Evolutionary conservation across 35 echinoderm and acorn worm genomes (phyloP), one percentile per base, ranked within the genome.

Genomic region (Diadema setosum): DNA sequence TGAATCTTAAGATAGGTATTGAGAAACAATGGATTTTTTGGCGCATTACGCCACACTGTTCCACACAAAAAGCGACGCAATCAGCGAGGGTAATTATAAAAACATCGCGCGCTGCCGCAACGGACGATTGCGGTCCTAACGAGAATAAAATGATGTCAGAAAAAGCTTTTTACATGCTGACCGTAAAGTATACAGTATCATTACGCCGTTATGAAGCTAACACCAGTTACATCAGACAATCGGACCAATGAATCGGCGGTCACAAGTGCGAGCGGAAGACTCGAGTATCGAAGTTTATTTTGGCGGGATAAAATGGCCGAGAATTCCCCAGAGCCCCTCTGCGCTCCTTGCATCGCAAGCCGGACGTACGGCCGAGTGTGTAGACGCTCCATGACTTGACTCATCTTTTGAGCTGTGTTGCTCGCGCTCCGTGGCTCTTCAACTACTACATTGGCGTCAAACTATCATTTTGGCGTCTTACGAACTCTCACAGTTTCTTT

Each of bases 121-220:
- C 40, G 39, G 39, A 12, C 32, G 37, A 42, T 41, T 44, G 21
- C 14, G 40, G 24, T 16, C 33, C 73, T 9, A 42, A 42, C 16
- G 73, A 78, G 40, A 26, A 9, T 41, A 78, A 36, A 42, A 42
- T 42, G 33, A 78, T 39, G 73, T 36, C 33, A 44, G 40, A n/a
- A 78, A 76, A 78, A 5, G 44, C 21, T 42, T 41, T 42, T 78
- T 21, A 78, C 35, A 44, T 41, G 25, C 37, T 78, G 37, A 41
- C 73, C 33, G 73, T 78, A 78, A 78, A 78, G 44, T 78, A 78
- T 78, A 78, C 73, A 78, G 73, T 78, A 78, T 78, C 73, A 78
- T 78, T 78, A 44, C 73, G n/a, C 73, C 33, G 44, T 78, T 78
- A 78, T 44, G 35, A 39, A 78, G 73, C 73, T 44, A 78, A 78